These are phyloP conservation scores for Fissipunctia ypsillon DNA, from an alignment of 2,888 invertebrate genomes.

Conservation along the genomic window DNA sequence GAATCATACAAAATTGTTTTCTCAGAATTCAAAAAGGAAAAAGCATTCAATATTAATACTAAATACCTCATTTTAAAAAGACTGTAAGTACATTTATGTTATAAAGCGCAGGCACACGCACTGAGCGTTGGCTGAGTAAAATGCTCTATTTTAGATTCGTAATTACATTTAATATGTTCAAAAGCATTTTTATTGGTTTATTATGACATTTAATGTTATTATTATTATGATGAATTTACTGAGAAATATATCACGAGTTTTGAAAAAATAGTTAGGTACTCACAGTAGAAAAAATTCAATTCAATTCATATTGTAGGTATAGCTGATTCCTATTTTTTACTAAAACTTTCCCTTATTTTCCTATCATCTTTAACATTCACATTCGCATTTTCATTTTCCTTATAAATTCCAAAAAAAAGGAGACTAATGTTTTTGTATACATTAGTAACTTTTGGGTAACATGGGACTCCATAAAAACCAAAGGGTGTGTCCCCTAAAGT, in stretches of 20 bases:
- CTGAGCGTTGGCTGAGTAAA: conserved; percentile 9
- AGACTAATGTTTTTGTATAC: neutral
- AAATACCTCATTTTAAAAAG: neutral
- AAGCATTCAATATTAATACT: too few relatives aligned
- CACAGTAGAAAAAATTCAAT: neutral
- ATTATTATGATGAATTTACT: neutral
- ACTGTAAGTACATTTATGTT: conserved; percentile 2
- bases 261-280: neutral
- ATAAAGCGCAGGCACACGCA: conserved; percentile 24
- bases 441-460: neutral
- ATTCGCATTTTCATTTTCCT: too few relatives aligned
- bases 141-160: conserved; percentile 33
- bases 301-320: neutral
- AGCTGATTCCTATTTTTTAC: too few relatives aligned
- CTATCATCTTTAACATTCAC: too few relatives aligned
- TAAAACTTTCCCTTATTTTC: neutral
- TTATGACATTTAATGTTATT: conserved; percentile 17
- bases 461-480: conserved; percentile 16
- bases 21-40: neutral
- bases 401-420: neutral
- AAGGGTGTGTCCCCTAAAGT: conserved; percentile 44
- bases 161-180: neutral
- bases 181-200: conserved; percentile 14
- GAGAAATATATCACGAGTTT: neutral
- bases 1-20: neutral